Evolutionary conservation across 37 sponge, comb jelly and placozoan genomes (phyloP), one percentile per base, ranked within the genome.

Genomic region (Halichondria panicea): DNA sequence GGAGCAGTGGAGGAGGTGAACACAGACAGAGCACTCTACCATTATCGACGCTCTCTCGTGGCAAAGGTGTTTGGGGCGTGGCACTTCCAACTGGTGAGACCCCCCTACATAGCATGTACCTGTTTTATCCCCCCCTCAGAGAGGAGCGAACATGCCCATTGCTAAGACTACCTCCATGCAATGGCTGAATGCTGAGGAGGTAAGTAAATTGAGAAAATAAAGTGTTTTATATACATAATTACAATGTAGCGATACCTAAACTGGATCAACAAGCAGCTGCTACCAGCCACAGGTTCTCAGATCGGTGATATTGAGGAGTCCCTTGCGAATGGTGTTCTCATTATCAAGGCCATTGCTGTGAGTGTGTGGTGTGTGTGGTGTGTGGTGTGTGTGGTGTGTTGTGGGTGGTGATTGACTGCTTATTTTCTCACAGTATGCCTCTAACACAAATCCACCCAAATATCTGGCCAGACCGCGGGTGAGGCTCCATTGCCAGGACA

Each of bases 191-290:
- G 79, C 79, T 7, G 69, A 78, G 44, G 55, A 66, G 68, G 79
- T 78, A 55, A 35, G 54, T 63, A 7, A 19, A 11, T 7, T 59
- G 22, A 48, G n/a, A n/a, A n/a, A n/a, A n/a, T 58, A 11, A 24
- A 24, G 25, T 58, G 60, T n/a, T n/a, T 58, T 7, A 58, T 58
- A 21, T n/a, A 43, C 21, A 21, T 24, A 3, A 68, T 68, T 22
- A 65, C 8, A 37, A 15, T 27, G n/a, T 50, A 77, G 83, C 43
- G 50, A 31, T 91, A 86, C 44, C 62, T 91, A 28, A 36, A 72
- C 5, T 91, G 91, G 91, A 40, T 91, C 45, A 91, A 91, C 61
- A 60, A 67, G 43, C 83, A 91, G 1, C 78, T 86, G 1, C 27
- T 42, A 15, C 36, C 55, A 22, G 30, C 38, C 30, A 60, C 31